phyloP scores from a whole-genome alignment of 2,113 vertebrate species.

The Pelvicachromis taeniatus region DNA sequence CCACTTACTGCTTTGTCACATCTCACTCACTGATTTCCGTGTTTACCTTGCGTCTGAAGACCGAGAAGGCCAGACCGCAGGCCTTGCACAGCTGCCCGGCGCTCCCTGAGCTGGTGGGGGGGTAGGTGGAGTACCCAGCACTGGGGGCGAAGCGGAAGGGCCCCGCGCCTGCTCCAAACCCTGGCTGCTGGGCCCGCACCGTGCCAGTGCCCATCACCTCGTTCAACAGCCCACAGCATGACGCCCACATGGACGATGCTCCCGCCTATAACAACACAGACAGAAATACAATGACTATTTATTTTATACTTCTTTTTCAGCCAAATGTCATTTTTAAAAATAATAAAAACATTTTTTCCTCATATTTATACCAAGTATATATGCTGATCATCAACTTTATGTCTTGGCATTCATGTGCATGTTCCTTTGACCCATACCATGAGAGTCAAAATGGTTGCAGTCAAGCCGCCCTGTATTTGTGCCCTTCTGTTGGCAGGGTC shows the following conservation, averaged over 20 bases:
- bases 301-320: background rate
- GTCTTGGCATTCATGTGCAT: background rate
- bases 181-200: constrained; percentile 88
- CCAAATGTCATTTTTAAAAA: background rate
- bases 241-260: constrained; percentile 98
- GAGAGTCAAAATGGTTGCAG: too few species aligned
- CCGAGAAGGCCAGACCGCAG: constrained; percentile 91
- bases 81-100: constrained; percentile 88
- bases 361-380: too few species aligned
- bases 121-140: constrained; percentile 85
- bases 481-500: background rate
- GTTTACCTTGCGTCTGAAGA: constrained; percentile 93
- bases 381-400: background rate
- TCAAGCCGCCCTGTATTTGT: background rate
- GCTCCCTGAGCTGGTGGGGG: constrained; percentile 78
- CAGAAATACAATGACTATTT: background rate
- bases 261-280: constrained; percentile 77
- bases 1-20: background rate
- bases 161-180: constrained; percentile 83
- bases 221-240: constrained; percentile 95
- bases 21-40: background rate
- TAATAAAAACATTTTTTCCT: background rate
- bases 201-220: constrained; percentile 97
- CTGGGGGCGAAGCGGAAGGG: constrained; percentile 90
- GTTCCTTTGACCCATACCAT: background rate